These are phyloP conservation scores for Heteropelma amictum DNA, from an alignment of 2,888 invertebrate genomes.

Conservation along the genomic window DNA sequence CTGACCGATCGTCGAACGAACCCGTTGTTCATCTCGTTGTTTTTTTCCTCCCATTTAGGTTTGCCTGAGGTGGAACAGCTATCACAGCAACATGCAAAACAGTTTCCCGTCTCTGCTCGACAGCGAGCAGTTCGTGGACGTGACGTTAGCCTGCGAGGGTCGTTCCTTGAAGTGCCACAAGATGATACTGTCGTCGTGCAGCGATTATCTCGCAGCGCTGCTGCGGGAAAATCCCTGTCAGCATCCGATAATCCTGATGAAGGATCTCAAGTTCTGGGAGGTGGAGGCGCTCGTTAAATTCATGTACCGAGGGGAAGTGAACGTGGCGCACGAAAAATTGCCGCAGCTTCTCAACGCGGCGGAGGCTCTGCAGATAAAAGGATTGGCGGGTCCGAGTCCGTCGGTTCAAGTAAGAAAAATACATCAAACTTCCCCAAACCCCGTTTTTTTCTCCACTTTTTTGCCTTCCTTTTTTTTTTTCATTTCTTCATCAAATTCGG, in stretches of 20 bases:
- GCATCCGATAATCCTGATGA: conserved; percentile 90
- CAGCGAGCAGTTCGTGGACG: conserved; percentile 92
- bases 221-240: conserved; percentile 91
- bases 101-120: conserved; percentile 87
- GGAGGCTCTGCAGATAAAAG: conserved; percentile 90
- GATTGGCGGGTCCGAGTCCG: conserved; percentile 78
- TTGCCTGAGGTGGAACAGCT: conserved; percentile 90
- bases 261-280: conserved; percentile 90
- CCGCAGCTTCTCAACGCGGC: conserved; percentile 90
- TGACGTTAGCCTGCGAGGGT: conserved; percentile 92
- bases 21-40: too few relatives aligned
- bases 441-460: too few relatives aligned
- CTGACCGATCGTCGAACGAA: too few relatives aligned
- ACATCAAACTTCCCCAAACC: too few relatives aligned
- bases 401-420: conserved; percentile 68
- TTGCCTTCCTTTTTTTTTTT: too few relatives aligned
- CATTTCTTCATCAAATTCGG: background rate
- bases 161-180: conserved; percentile 92
- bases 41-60: conserved; percentile 80
- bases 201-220: conserved; percentile 89
- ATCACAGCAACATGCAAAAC: conserved; percentile 88
- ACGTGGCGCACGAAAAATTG: conserved; percentile 90
- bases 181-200: conserved; percentile 90
- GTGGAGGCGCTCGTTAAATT: conserved; percentile 92
- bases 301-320: conserved; percentile 94